These are phyloP conservation scores for Balaenoptera acutorostrata DNA, from an alignment of 2,113 vertebrate species.

Conservation along the genomic window DNA sequence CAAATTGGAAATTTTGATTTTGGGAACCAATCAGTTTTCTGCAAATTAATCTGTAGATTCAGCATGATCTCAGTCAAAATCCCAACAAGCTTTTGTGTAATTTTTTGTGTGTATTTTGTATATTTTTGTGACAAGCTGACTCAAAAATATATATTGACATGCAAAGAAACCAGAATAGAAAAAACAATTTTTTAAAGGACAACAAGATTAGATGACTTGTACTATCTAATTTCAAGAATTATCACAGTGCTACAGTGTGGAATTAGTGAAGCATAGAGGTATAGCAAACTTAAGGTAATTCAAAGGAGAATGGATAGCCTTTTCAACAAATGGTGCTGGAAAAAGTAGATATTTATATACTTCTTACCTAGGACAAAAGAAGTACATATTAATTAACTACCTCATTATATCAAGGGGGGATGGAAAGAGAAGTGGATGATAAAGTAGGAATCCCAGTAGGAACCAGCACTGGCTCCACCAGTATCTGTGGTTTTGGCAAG, in stretches of 20 bases:
- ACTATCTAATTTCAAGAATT: background rate
- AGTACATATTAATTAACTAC: background rate
- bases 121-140: background rate
- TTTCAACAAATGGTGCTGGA: background rate
- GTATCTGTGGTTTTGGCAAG: background rate
- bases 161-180: background rate
- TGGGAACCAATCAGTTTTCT: background rate
- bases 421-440: background rate
- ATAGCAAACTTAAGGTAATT: background rate
- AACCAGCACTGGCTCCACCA: background rate
- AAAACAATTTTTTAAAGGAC: background rate
- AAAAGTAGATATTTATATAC: background rate
- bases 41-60: background rate
- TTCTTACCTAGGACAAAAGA: background rate
- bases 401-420: background rate
- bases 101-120: background rate
- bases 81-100: background rate
- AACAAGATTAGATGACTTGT: background rate
- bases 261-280: background rate
- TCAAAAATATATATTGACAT: background rate
- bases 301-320: background rate
- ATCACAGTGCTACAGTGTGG: background rate
- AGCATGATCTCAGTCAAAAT: background rate
- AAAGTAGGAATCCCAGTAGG: background rate
- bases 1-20: background rate